These are phyloP conservation scores for Cisticola juncidis DNA, from an alignment of 2,113 vertebrate species.

Conservation along the genomic window DNA sequence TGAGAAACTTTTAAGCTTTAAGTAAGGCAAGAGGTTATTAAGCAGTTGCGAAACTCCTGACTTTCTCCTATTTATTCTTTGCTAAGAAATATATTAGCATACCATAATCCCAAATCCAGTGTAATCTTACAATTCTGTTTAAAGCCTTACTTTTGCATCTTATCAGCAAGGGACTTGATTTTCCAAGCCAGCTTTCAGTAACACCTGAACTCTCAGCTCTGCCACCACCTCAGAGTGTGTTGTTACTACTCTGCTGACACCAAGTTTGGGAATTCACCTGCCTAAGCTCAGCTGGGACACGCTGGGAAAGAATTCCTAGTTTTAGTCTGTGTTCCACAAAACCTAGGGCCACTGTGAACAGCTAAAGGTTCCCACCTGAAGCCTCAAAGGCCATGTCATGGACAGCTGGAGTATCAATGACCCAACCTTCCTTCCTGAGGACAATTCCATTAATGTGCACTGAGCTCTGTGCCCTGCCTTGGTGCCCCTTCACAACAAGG, in stretches of 20 bases:
- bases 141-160: neutral
- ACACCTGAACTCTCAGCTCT: neutral
- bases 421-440: neutral
- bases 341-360: neutral
- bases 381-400: neutral
- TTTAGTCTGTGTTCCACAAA: neutral
- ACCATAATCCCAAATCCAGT: neutral
- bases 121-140: neutral
- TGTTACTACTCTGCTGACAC: neutral
- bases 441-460: neutral
- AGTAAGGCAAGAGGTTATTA: neutral
- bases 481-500: neutral
- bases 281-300: neutral
- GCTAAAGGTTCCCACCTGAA: neutral
- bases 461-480: neutral
- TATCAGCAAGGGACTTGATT: neutral
- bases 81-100: neutral
- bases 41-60: neutral
- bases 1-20: neutral
- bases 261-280: neutral
- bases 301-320: rapidly evolving
- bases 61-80: neutral
- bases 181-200: neutral
- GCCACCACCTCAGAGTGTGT: rapidly evolving
- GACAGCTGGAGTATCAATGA: neutral